Conservation (phyloP, 2,113 vertebrate species). For the Columba janthina region DNA sequence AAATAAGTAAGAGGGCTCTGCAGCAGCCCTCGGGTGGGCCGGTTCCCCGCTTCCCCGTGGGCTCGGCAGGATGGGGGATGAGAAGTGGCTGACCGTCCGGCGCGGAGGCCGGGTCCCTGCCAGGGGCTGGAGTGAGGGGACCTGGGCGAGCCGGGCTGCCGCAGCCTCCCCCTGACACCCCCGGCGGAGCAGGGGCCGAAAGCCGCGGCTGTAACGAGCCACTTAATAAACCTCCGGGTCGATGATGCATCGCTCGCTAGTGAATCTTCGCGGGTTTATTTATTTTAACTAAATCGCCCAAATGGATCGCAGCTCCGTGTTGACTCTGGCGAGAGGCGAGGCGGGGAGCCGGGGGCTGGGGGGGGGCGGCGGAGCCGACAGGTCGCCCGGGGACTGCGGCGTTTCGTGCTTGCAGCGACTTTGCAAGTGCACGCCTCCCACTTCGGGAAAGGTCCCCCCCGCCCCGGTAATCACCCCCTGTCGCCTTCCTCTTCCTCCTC, state of each 20-base stretch:
- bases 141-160: not conserved
- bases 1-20: not conserved
- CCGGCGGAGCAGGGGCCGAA: not conserved
- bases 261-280: conserved; percentile 39
- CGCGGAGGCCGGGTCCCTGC: not conserved
- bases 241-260: conserved; percentile 3
- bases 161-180: not conserved
- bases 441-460: not conserved
- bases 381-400: not conserved
- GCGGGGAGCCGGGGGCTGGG: not conserved
- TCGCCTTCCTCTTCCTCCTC: not conserved
- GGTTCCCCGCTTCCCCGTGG: fast-evolving
- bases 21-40: not conserved
- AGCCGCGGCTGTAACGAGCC: not conserved
- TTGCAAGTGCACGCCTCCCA: not conserved
- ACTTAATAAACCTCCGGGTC: conserved; percentile 39
- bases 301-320: conserved; percentile 20
- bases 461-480: not conserved
- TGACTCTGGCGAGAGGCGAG: conserved; percentile 14
- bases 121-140: no score
- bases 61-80: not conserved
- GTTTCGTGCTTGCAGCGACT: not conserved
- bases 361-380: not conserved
- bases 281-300: conserved; percentile 40
- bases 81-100: not conserved